Conservation (phyloP, 2,113 vertebrate genomes). For the Turdus rufiventris region DNA sequence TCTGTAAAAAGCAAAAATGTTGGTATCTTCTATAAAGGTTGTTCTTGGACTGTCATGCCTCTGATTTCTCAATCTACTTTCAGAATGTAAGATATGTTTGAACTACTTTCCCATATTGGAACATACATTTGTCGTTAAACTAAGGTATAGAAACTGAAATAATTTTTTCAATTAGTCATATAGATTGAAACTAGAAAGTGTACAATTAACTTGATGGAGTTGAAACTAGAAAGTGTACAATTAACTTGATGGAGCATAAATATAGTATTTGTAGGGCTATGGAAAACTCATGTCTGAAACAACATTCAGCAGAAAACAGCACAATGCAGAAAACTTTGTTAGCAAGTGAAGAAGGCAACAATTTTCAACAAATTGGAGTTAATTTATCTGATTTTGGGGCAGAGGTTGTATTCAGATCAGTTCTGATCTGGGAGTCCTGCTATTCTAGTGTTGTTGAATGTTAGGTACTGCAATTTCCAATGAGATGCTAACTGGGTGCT, state of each 20-base stretch:
- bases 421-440: not conserved
- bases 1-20: not conserved
- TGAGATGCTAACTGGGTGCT: not conserved
- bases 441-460: not conserved
- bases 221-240: not conserved
- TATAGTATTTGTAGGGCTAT: not conserved
- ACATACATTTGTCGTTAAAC: not conserved
- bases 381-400: not conserved
- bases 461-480: not conserved
- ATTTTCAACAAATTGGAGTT: not conserved
- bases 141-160: not conserved
- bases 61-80: not conserved
- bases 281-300: not conserved
- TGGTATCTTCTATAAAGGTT: not conserved
- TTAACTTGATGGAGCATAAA: not conserved
- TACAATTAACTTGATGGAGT: not conserved
- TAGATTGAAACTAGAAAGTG: not conserved
- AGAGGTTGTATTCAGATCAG: not conserved
- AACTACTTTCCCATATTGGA: not conserved
- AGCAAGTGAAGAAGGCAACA: not conserved
- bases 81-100: not conserved
- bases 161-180: not conserved
- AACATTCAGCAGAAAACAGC: not conserved
- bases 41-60: not conserved
- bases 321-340: not conserved